A percentile compares a stretch with the other conserved stretches of the same genome.
These are phyloP conservation scores for Neoseiulus cucumeris DNA, from an alignment of 1,140 invertebrate species.

Conservation along the genomic window DNA sequence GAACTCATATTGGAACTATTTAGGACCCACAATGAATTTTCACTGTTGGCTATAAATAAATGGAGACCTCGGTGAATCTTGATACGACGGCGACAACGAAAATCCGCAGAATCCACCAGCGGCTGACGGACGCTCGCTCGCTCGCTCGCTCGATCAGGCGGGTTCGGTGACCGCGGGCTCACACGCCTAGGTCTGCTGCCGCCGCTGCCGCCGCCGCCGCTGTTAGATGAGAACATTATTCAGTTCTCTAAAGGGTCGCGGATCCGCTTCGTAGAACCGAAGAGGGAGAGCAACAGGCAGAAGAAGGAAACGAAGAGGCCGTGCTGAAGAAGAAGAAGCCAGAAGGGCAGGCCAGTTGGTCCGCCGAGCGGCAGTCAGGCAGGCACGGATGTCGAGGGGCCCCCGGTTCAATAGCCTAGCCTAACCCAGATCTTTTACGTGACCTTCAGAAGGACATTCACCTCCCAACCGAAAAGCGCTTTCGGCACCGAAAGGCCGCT, in stretches of 20 bases:
- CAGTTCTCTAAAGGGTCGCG: background rate
- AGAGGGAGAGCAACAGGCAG: background rate
- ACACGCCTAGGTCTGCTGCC: background rate
- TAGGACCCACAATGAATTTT: too few species aligned
- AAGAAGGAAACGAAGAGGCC: background rate
- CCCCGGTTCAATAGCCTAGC: slow-evolving; percentile 5
- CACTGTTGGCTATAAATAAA: background rate
- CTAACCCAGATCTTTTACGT: slow-evolving; percentile 10
- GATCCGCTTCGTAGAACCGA: background rate
- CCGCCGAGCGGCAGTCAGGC: background rate
- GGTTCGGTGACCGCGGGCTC: background rate
- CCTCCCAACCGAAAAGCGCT: background rate
- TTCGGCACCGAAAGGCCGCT: too few species aligned
- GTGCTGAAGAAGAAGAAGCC: background rate
- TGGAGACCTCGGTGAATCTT: background rate
- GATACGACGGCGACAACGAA: background rate
- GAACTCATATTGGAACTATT: too few species aligned
- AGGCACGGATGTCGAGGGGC: background rate
- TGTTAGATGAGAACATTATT: background rate
- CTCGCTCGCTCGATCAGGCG: background rate
- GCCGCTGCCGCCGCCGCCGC: background rate
- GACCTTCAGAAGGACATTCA: slow-evolving; percentile 11
- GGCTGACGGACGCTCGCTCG: background rate
- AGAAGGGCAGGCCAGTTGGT: background rate
- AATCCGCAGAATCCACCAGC: background rate